phyloP scores from a whole-genome alignment of 2,113 vertebrate species.

The Semicossyphus pulcher region DNA sequence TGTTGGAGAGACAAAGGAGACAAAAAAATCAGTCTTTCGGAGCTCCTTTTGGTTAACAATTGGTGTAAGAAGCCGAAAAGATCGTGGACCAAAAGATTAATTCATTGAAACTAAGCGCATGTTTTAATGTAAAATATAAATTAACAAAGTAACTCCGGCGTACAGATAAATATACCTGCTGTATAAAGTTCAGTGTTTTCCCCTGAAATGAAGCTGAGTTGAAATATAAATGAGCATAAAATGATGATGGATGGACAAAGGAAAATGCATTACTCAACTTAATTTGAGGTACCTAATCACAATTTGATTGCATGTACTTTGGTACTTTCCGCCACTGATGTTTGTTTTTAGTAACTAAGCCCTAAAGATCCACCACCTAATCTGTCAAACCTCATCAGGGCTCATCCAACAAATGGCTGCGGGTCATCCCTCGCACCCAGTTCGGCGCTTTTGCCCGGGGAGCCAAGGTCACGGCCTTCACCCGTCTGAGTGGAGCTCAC shows the following conservation, averaged over 20 bases:
- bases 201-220: too few relatives aligned
- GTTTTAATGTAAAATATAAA: too few relatives aligned
- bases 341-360: background rate
- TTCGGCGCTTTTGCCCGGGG: conserved; percentile 93
- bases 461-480: conserved; percentile 91
- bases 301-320: background rate
- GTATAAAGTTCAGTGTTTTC: too few relatives aligned
- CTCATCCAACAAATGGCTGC: conserved; percentile 91
- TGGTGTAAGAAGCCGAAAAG: too few relatives aligned
- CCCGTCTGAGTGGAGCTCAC: conserved; percentile 87
- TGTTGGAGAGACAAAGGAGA: too few relatives aligned
- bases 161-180: background rate
- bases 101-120: too few relatives aligned
- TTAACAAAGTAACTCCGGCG: background rate
- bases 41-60: too few relatives aligned
- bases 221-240: too few relatives aligned
- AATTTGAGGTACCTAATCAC: background rate
- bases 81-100: too few relatives aligned
- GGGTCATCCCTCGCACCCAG: conserved; percentile 90
- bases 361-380: rapidly evolving
- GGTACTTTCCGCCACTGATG: too few relatives aligned
- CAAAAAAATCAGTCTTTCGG: too few relatives aligned
- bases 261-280: background rate
- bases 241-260: too few relatives aligned
- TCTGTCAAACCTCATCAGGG: conserved; percentile 79